Base-by-base conservation (phyloP, 2,797 vertebrate species). In the Alfaro cultratus region DNA sequence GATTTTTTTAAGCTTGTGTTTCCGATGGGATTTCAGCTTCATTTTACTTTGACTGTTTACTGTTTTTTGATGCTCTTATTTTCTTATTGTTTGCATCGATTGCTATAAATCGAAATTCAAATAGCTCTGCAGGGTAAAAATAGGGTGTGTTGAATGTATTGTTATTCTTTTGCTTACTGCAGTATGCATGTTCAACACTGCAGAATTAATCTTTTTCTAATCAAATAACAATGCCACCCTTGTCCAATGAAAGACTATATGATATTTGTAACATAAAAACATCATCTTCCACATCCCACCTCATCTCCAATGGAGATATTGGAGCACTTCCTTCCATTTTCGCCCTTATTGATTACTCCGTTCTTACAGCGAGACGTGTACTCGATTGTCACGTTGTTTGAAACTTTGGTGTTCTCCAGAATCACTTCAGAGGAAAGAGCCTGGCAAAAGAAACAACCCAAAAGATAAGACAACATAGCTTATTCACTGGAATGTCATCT, bases 241-340 rank as follows among this genome's bases (percentile, higher is more conserved):
- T 16, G 39, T 6, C 21, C 39, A 62, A 18, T 73, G 16, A 31
- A 73, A 51, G 8, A 57, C 31, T 36, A 2, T 64, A 10, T 10
- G 23, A 1, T 4, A 47, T 46, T 49, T 43, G 67, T 68, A 12
- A 68, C 64, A 68, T 13, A n/a, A 43, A 26, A 70, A 15, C 31
- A 18, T 1, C 0, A 8, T 5, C 49, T 80, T 53, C 12, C 0
- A 45, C 46, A 68, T 73, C 94, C 91, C 89, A 99, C 98, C 97
- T 98, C 96, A 85, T 99, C 98, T 80, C 98, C 98, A 18, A 99
- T 98, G 72, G 98, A 99, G 93, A 99, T 99, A 88, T 99, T 99
- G 43, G 97, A 98, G 87, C 98, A 99, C 83, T 97, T 99, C 49
- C 98, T 95, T 87, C 98, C 98, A 80, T 95, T 96, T 88, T 99